Conservation (phyloP, 1,140 invertebrate species). For the Cyclina sinensis region DNA sequence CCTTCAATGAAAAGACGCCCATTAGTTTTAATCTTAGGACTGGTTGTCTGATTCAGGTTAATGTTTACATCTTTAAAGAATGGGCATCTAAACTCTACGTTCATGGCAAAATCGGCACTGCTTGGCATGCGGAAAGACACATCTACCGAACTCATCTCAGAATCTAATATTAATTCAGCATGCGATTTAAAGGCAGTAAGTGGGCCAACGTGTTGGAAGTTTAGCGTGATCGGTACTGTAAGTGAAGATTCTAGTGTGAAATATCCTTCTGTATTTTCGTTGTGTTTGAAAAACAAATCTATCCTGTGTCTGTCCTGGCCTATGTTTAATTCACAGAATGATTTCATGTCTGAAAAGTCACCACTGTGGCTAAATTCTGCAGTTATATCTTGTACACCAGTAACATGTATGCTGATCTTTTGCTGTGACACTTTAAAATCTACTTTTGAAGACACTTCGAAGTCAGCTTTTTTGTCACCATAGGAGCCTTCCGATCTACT, state of each 20-base stretch:
- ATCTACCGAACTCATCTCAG: neutral
- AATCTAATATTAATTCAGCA: constrained; percentile 14
- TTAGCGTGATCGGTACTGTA: neutral
- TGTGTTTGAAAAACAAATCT: constrained; percentile 20
- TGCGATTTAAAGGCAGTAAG: constrained; percentile 2
- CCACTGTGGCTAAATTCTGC: constrained; percentile 65
- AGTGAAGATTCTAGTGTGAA: constrained; percentile 19
- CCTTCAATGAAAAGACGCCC: constrained; percentile 15
- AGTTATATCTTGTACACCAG: constrained; percentile 28
- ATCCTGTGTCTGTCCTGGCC: constrained; percentile 36
- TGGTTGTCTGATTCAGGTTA: neutral
- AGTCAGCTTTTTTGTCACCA: constrained; percentile 12
- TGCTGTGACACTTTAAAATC: neutral
- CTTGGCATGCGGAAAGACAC: neutral
- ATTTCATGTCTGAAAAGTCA: constrained; percentile 25
- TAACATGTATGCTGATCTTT: constrained; percentile 19
- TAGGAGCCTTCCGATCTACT: constrained; percentile 14
- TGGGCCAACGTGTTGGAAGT: neutral
- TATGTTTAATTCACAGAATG: constrained; percentile 41
- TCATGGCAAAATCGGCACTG: neutral
- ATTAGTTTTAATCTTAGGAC: neutral
- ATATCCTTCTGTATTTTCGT: constrained; percentile 5
- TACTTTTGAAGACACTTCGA: neutral
- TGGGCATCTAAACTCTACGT: neutral
- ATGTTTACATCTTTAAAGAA: constrained; percentile 21